Evolutionary conservation across 2,888 invertebrate genomes (phyloP), one percentile per base, ranked within the genome.

Genomic region (Yponomeuta evonymella): DNA sequence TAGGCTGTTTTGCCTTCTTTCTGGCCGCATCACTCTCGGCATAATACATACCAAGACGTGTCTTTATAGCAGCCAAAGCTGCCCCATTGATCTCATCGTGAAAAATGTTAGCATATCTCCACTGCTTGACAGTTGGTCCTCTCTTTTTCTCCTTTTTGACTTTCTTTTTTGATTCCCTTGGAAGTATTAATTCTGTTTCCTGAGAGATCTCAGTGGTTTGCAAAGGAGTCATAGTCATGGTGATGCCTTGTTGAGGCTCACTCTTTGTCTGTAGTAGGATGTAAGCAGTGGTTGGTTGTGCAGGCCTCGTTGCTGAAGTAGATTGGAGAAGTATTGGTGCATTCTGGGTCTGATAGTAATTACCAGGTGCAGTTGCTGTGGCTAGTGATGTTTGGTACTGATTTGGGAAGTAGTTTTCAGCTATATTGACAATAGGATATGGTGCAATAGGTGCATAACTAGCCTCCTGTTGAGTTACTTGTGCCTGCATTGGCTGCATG

Each of bases 1-100:
- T 51, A 8, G 88, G 85, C n/a, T 85, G 77, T 2, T 74, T 78
- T 23, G 85, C 86, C 75, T 92, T 93, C 75, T 93, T 93, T 51
- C 92, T 82, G 12, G 89, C 90, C 15, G 89, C 90, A 80, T 91
- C 91, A 84, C 87, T 90, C 75, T 93, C 92, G 48, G 92, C 90
- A 80, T 92, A 92, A 74, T 93, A 93, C 90, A 92, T 91, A 4
- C 88, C 90, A 48, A 93, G 81, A 72, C 93, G 85, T 5, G 93
- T 93, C 76, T 93, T 93, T n/a, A 93, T 93, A 23, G 93, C 93
- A 63, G 90, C 88, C 63, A 93, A 79, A 58, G 92, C 92, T 63
- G 92, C 90, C 63, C 93, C 93, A 81, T 93, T 93, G 4, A 93
- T 93, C 78, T 93, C 92, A 78, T 93, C 93, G 81, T 93, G 93